Conservation (phyloP, 2,888 invertebrate species). For the Lithophane leautieri region DNA sequence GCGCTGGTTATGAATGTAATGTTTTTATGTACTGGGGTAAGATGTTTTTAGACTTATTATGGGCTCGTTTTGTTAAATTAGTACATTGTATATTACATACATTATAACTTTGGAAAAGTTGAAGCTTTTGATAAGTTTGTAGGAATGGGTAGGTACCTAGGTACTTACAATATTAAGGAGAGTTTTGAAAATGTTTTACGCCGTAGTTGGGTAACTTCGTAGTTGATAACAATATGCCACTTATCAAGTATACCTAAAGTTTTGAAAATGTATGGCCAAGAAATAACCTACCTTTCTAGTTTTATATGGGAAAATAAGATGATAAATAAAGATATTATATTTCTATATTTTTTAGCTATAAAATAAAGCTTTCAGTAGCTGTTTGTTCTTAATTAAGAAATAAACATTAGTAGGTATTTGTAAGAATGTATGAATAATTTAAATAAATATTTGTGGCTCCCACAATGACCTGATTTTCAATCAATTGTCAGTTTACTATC, state of each 20-base stretch:
- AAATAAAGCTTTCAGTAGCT: not conserved
- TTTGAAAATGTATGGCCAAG: not conserved
- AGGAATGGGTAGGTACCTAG: not conserved
- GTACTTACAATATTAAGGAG: not conserved
- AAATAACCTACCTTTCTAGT: not conserved
- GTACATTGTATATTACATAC: not conserved
- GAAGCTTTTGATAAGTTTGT: not conserved
- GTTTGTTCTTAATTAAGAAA: not conserved
- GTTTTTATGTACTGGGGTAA: conserved; percentile 52
- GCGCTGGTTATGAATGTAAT: conserved; percentile 55
- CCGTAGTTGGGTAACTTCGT: not conserved
- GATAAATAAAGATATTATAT: no score
- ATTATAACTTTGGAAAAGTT: not conserved
- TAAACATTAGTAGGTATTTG: not conserved
- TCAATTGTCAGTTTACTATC: not conserved
- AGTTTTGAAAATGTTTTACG: not conserved
- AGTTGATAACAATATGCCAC: not conserved
- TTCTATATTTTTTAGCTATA: no score
- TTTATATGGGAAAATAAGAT: not conserved
- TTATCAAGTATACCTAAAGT: not conserved
- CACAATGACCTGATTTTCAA: conserved; percentile 19
- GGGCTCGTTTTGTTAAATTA: conserved; percentile 33
- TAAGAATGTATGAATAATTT: not conserved
- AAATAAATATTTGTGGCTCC: not conserved
- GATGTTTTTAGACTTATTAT: conserved; percentile 40